Conservation (phyloP, 2,797 vertebrate species). For the Poliocrania exsul region DNA sequence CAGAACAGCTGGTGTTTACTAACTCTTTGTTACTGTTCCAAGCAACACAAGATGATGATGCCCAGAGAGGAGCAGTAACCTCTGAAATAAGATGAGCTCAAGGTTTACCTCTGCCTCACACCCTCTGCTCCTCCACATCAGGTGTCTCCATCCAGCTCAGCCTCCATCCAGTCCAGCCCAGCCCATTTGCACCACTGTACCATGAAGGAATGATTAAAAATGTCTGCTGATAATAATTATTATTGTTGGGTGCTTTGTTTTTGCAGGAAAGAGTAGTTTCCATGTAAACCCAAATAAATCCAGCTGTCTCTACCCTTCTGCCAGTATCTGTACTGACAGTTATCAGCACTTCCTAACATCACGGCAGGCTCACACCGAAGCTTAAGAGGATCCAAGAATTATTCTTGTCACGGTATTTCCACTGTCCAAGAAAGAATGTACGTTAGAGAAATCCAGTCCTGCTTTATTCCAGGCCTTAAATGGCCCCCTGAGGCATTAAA, state of each 20-base stretch:
- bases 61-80: neutral
- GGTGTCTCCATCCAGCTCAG: neutral
- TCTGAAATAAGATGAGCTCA: neutral
- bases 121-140: neutral
- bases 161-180: neutral
- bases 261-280: neutral
- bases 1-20: constrained; percentile 65
- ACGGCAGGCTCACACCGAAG: neutral
- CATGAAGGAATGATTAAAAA: neutral
- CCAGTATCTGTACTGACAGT: neutral
- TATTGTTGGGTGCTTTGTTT: neutral
- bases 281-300: neutral
- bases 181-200: neutral
- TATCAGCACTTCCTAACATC: neutral
- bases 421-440: neutral
- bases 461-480: neutral
- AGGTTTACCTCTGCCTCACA: neutral
- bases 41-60: neutral
- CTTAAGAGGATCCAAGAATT: neutral
- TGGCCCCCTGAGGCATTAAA: neutral
- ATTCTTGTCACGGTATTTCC: neutral
- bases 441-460: neutral
- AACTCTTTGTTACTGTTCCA: constrained; percentile 11
- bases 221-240: neutral
- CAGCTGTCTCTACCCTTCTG: neutral